Conservation (phyloP, 2,113 vertebrate species). For the Oriolus oriolus region DNA sequence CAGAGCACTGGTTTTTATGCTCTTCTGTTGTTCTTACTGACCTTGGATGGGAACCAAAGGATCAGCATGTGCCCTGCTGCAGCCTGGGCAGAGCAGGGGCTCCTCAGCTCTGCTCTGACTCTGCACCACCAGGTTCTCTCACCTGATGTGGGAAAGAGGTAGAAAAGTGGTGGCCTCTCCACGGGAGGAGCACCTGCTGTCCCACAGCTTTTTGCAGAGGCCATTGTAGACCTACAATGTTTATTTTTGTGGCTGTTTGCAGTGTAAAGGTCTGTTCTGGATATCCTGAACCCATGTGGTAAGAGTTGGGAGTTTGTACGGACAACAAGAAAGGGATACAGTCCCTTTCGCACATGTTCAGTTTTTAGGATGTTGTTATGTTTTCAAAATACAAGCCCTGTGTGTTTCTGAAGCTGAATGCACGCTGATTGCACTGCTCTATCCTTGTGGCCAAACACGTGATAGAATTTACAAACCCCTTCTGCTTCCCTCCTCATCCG, state of each 20-base stretch:
- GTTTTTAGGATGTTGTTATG: background rate
- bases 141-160: background rate
- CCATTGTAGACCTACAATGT: fast-evolving
- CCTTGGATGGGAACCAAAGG: background rate
- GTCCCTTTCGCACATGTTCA: background rate
- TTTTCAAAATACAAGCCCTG: background rate
- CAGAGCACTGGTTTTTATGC: background rate
- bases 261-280: background rate
- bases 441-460: background rate
- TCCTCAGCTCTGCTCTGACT: background rate
- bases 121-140: background rate
- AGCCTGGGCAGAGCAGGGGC: background rate
- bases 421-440: background rate
- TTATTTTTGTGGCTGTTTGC: background rate
- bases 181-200: fast-evolving
- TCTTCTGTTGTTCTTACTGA: background rate
- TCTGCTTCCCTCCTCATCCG: background rate
- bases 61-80: background rate
- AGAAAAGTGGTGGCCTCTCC: background rate
- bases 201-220: background rate
- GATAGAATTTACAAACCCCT: background rate
- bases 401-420: background rate
- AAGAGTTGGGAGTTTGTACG: background rate
- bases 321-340: background rate
- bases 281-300: background rate